Evolutionary conservation across 2,888 invertebrate species (phyloP).

Genomic region (Noctua comes): DNA sequence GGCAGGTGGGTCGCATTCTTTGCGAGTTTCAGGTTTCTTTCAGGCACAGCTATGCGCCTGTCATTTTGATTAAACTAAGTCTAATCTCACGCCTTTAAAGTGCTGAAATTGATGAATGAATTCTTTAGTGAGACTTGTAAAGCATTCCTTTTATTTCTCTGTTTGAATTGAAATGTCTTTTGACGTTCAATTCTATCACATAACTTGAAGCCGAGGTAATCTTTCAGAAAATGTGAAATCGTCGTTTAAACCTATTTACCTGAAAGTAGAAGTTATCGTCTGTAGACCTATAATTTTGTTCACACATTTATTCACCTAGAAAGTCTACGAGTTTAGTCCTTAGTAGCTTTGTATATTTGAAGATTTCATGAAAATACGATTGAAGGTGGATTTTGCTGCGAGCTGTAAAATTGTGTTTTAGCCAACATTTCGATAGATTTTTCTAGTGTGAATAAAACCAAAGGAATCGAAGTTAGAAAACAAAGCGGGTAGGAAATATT

Average conservation of each 20-base stretch:
- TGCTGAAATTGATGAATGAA: neutral
- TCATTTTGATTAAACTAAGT: slow-evolving; percentile 13
- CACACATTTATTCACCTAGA: slow-evolving; percentile 20
- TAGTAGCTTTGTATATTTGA: neutral
- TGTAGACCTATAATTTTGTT: neutral
- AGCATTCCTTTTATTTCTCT: slow-evolving; percentile 2
- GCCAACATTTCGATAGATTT: slow-evolving; percentile 11
- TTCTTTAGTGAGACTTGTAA: neutral
- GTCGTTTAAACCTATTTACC: neutral
- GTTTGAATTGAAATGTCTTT: neutral
- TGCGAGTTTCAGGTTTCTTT: slow-evolving; percentile 13
- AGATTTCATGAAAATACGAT: slow-evolving; percentile 7
- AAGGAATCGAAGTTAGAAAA: slow-evolving; percentile 3
- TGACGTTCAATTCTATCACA: slow-evolving; percentile 9
- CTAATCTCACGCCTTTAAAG: neutral
- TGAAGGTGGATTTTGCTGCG: neutral
- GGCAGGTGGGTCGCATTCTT: slow-evolving; percentile 14
- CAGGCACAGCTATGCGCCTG: neutral
- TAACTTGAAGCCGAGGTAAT: slow-evolving; percentile 18
- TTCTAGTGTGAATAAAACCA: slow-evolving; percentile 7
- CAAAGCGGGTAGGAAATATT: neutral
- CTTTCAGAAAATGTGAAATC: slow-evolving; percentile 1
- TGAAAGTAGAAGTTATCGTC: slow-evolving; percentile 7
- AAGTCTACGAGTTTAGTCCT: neutral
- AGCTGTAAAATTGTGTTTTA: slow-evolving; percentile 17